Conservation (phyloP, 2,113 vertebrate genomes). For the Myxocyprinus asiaticus region DNA sequence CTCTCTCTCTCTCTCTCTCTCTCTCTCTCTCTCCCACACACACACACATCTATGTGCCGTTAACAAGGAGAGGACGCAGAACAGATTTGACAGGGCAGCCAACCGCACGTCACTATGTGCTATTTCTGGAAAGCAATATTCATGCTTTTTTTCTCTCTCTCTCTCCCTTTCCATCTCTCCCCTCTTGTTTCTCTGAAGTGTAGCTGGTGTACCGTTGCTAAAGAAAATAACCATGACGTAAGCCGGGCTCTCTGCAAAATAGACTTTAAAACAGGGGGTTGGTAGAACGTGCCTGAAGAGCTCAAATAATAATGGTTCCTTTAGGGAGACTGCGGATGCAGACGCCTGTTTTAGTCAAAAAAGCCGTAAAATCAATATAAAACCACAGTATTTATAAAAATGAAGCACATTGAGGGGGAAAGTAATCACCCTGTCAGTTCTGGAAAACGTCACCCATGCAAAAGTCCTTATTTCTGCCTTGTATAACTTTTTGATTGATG, state of each 20-base stretch:
- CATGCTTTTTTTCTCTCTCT: constrained; percentile 43
- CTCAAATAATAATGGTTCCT: constrained; percentile 55
- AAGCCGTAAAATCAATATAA: constrained; percentile 23
- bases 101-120: constrained; percentile 51
- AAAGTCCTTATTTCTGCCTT: not conserved
- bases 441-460: constrained; percentile 1
- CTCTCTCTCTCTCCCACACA: not conserved
- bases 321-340: constrained; percentile 29
- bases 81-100: constrained; percentile 56
- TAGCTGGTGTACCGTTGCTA: constrained; percentile 45
- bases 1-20: too few species aligned
- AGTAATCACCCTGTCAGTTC: not conserved
- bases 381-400: constrained; percentile 5
- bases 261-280: constrained; percentile 42
- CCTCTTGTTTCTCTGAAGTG: constrained; percentile 33
- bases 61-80: constrained; percentile 55
- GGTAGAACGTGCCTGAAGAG: not conserved
- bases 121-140: constrained; percentile 63
- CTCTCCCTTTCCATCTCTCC: constrained; percentile 27
- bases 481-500: constrained; percentile 2
- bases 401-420: not conserved
- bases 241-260: constrained; percentile 53
- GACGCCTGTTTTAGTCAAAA: constrained; percentile 10
- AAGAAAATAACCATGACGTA: constrained; percentile 57
- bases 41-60: constrained; percentile 20